Evolutionary conservation across 2,797 vertebrate species (phyloP).

Genomic region (Tenualosa ilisha): DNA sequence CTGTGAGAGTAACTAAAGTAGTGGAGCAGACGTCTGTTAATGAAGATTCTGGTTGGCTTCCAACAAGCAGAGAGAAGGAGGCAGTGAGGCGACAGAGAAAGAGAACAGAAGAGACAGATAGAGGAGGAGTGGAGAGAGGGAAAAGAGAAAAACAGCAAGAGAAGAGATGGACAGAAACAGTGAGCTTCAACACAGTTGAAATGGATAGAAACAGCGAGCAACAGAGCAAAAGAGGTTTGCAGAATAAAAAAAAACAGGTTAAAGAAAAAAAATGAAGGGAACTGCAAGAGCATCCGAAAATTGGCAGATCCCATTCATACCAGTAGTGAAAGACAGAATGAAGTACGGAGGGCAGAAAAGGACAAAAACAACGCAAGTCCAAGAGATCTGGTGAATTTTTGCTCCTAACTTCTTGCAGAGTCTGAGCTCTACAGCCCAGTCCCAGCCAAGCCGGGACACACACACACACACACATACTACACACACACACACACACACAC

Average conservation of each 20-base stretch:
- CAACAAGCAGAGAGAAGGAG: background rate
- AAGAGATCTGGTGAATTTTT: background rate
- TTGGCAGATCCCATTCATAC: background rate
- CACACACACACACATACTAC: too few species aligned
- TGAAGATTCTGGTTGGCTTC: slow-evolving; percentile 30
- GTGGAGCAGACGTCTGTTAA: slow-evolving; percentile 30
- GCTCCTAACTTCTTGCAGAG: background rate
- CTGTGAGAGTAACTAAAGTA: slow-evolving; percentile 31
- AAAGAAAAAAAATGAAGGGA: background rate
- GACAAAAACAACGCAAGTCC: background rate
- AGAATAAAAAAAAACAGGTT: too few species aligned
- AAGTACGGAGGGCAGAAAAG: background rate
- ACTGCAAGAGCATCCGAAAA: background rate
- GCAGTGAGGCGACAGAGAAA: background rate
- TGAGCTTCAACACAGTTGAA: background rate
- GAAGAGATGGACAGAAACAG: background rate
- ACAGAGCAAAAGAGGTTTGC: background rate
- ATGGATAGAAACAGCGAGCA: background rate
- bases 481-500: too few species aligned
- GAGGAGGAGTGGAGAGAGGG: background rate
- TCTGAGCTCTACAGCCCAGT: too few species aligned
- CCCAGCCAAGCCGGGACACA: too few species aligned
- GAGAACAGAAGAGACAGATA: background rate
- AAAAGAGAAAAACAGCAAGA: background rate
- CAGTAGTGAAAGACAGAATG: background rate